Conservation (phyloP, 1,140 invertebrate genomes). For the Laupala kohalensis region DNA sequence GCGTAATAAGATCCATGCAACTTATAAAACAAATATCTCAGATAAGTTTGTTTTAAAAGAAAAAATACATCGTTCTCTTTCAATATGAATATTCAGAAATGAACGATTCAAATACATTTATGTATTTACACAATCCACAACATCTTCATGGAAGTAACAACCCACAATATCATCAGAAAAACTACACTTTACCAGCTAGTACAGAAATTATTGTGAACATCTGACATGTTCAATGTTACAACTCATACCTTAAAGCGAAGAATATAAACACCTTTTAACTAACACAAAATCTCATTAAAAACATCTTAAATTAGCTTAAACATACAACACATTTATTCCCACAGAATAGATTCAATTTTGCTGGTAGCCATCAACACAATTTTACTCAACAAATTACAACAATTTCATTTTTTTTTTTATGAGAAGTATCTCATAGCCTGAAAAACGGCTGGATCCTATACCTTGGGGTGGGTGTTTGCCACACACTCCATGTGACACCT, state of each 20-base stretch:
- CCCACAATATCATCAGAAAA: background rate
- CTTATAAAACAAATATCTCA: background rate
- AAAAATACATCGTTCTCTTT: background rate
- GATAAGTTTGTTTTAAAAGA: background rate
- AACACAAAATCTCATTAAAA: background rate
- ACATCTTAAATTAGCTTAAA: background rate
- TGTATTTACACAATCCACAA: background rate
- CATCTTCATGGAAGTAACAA: background rate
- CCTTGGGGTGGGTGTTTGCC: background rate
- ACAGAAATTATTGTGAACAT: background rate
- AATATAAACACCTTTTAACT: background rate
- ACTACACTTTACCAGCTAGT: background rate
- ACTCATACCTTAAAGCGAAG: background rate
- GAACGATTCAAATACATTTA: background rate
- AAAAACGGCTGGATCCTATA: background rate
- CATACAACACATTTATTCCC: background rate
- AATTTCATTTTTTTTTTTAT: background rate
- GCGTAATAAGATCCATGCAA: background rate
- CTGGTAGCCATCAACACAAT: background rate
- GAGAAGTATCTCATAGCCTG: background rate
- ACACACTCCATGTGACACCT: background rate
- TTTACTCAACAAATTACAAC: background rate
- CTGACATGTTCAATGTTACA: background rate
- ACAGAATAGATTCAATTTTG: background rate
- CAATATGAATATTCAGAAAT: background rate